A percentile compares a stretch with the other conserved stretches of the same genome.
phyloP scores from a whole-genome alignment of 1,140 invertebrate species.

The Danaus plexippus region DNA sequence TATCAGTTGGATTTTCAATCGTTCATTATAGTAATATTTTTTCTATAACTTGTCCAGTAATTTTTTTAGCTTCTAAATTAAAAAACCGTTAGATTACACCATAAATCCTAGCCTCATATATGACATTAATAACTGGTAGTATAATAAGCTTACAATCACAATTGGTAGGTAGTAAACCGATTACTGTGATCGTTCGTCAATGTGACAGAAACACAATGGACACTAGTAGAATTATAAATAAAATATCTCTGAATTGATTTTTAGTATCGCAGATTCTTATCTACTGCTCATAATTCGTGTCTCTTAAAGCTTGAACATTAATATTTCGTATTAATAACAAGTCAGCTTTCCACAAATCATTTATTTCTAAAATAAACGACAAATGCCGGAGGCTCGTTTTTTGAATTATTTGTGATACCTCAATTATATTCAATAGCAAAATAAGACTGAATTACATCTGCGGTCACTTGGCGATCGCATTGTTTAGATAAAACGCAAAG shows the following conservation, averaged over 20 bases:
- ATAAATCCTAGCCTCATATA: constrained; percentile 23
- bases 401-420: constrained; percentile 31
- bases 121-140: constrained; percentile 61
- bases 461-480: constrained; percentile 33
- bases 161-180: constrained; percentile 61
- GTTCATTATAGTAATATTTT: no score
- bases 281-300: neutral
- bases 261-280: constrained; percentile 30
- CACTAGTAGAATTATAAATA: constrained; percentile 43
- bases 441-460: constrained; percentile 47
- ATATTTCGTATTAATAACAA: constrained; percentile 8
- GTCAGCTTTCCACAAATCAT: neutral
- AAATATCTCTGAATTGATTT: constrained; percentile 44
- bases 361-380: no score
- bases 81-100: constrained; percentile 1
- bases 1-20: no score
- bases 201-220: constrained; percentile 50
- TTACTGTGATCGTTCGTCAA: constrained; percentile 56
- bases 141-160: constrained; percentile 59
- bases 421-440: constrained; percentile 49
- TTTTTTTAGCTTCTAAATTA: no score
- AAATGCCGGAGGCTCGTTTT: no score
- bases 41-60: no score
- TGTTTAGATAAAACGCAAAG: constrained; percentile 42
- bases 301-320: no score